Conservation (phyloP, 2,888 invertebrate species). For the Lydus trimaculatus region DNA sequence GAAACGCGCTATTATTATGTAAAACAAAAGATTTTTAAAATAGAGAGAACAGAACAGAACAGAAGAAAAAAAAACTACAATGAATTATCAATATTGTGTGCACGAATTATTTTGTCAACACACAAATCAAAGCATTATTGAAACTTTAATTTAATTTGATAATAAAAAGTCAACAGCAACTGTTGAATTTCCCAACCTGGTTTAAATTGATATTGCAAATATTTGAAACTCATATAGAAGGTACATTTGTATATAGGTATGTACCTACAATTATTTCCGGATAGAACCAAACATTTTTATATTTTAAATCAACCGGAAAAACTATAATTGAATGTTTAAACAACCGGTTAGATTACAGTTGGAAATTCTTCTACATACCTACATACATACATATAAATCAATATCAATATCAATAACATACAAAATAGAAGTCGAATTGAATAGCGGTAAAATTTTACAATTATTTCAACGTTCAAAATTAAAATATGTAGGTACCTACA, state of each 20-base stretch:
- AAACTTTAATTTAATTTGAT: no score
- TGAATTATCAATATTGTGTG: no score
- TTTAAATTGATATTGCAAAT: background rate
- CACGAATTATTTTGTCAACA: no score
- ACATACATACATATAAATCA: no score
- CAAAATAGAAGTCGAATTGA: background rate
- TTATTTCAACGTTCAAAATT: no score
- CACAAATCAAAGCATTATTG: no score
- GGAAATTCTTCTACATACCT: background rate
- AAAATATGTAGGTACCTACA: no score
- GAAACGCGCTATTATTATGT: background rate
- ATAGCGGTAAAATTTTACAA: background rate
- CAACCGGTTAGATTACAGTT: constrained; percentile 1
- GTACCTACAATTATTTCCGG: background rate
- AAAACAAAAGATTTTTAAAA: background rate
- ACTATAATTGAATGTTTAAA: constrained; percentile 1
- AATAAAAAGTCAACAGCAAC: no score
- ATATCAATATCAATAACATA: background rate
- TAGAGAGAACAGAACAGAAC: no score
- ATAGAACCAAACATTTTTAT: background rate
- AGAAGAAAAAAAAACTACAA: no score
- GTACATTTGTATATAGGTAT: no score
- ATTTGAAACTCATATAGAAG: no score
- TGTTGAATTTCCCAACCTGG: background rate
- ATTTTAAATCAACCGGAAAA: constrained; percentile 1